Base-by-base conservation (phyloP, 2,888 invertebrate species). In the Sphaeridia pumilis region DNA sequence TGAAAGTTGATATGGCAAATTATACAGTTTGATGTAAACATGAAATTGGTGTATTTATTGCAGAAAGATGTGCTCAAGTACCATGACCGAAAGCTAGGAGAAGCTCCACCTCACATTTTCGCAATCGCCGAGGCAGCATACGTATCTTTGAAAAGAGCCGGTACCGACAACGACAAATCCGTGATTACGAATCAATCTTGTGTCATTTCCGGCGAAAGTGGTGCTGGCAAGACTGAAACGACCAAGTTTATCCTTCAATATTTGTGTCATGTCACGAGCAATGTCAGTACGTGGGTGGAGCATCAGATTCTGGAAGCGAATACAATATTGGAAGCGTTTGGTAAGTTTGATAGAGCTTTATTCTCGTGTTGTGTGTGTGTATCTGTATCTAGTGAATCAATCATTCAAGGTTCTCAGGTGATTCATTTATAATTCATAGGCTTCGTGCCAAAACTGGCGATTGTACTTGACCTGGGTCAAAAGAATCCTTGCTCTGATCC, bases 271-370 rank as follows among this genome's bases (percentile, higher is more conserved):
- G 87, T 90, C 5, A 86, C 85, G 5, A 82, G 81, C 64, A 82
- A 83, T 66, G 82, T 83, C 31, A 83, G 83, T 56, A 85, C 89
- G 1, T 92, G 90, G 90, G 87, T 90, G n/a, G 89, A 92, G 69
- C 89, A 92, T 69, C 90, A 92, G 74, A 92, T 92, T 65, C 76
- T 92, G 24, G 92, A 92, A 71, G 90, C 90, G 4, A 90, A 92
- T 69, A 90, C 89, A 14, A 88, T 92, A 61, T 74, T 92, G 44
- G 90, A 92, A 73, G 88, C 90, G 34, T 92, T 92, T 69, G 90
- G 90, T 87, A 74, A 75, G 75, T 69, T 2, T 20, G 24, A 22
- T 43, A 24, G 41, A 41, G 10, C 31, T 31, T 38, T 17, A 38
- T 7, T 38, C 38, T 38, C 31, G 17, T 38, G 38, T 17, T 5